A percentile compares a stretch with the other conserved stretches of the same genome.
Evolutionary conservation across 2,797 vertebrate genomes (phyloP).

Genomic region (Gymnopithys bicolor): DNA sequence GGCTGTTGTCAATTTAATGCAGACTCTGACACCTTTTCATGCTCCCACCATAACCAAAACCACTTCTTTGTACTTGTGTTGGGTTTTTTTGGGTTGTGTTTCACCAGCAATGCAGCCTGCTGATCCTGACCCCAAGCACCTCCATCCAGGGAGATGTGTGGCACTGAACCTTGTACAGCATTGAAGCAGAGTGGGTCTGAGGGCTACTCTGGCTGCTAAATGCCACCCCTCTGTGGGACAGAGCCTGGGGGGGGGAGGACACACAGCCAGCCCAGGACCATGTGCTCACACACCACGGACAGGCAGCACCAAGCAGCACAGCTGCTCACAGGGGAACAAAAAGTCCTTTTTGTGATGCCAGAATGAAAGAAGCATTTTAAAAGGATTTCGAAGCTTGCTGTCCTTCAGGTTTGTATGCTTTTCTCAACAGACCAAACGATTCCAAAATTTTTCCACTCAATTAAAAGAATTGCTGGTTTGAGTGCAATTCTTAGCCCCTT

Average conservation of each 20-base stretch:
- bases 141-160: not conserved
- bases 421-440: not conserved
- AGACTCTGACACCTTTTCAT: not conserved
- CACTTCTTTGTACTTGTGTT: not conserved
- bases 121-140: not conserved
- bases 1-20: not conserved
- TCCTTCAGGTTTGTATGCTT: not conserved
- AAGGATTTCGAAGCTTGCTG: constrained; percentile 2
- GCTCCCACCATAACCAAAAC: not conserved
- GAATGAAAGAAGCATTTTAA: constrained; percentile 51
- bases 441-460: constrained; percentile 32
- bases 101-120: not conserved
- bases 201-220: not conserved
- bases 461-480: not conserved
- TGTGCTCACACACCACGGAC: rapidly evolving
- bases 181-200: rapidly evolving
- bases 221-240: not conserved
- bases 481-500: not conserved
- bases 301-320: not conserved
- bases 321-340: not conserved
- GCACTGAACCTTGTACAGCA: not conserved
- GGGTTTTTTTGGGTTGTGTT: rapidly evolving
- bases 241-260: no score
- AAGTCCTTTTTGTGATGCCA: constrained; percentile 22
- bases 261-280: not conserved